These are phyloP conservation scores for Myotis davidii DNA, from an alignment of 2,113 vertebrate species.

Conservation along the genomic window DNA sequence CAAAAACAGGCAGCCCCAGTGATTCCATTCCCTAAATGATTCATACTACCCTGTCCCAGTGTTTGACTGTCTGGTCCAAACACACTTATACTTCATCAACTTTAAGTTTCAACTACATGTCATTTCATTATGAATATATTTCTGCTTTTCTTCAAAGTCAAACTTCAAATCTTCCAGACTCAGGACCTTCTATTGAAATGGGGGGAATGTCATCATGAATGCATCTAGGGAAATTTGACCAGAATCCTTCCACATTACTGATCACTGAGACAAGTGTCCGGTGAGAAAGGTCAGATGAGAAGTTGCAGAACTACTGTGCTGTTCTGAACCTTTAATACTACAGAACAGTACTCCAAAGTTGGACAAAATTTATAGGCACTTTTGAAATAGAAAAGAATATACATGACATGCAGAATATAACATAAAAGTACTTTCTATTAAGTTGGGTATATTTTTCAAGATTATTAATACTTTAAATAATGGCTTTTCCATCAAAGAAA, in stretches of 20 bases:
- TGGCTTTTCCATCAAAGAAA: constrained; percentile 18
- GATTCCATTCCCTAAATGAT: neutral
- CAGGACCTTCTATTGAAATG: neutral
- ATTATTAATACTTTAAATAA: neutral
- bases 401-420: neutral
- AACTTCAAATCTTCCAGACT: neutral
- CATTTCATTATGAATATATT: neutral
- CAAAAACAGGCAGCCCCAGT: too few species aligned
- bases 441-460: neutral
- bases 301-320: neutral
- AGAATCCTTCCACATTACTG: neutral
- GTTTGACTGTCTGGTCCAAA: constrained; percentile 36
- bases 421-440: neutral
- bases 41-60: neutral
- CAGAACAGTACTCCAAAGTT: neutral
- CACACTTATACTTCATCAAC: neutral
- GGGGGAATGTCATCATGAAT: neutral
- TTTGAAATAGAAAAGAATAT: neutral
- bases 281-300: neutral
- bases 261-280: neutral
- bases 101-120: neutral
- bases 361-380: neutral
- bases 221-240: neutral
- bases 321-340: neutral
- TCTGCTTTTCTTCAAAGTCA: constrained; percentile 40